Base-by-base conservation (phyloP, 2,888 invertebrate genomes). In the Thalpophila matura region DNA sequence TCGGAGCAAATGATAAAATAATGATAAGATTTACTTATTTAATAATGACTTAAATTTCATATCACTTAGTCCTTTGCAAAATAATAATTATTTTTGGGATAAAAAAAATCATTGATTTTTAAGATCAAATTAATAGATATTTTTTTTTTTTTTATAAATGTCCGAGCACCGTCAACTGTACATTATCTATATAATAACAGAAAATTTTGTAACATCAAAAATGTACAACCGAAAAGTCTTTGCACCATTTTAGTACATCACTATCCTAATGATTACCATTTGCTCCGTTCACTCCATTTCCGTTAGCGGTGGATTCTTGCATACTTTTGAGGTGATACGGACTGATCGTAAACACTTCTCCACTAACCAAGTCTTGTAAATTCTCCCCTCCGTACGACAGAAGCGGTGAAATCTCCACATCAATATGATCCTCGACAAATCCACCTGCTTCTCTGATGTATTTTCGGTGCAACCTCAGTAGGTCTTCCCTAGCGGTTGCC, bases 361-460 rank as follows among this genome's bases (percentile, higher is more conserved):
- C 96, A 40, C 94, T 91, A 0, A 97, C 97, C 33, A 96, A 86
- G 3, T 95, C 91, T 53, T 96, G 95, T 59, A 99, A 94, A 84
- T 97, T 97, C 94, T 99, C 99, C 2, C 99, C 99, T 40, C 97
- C 97, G 77, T 99, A 99, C 0, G 98, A 98, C 2, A 99, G 91
- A 3, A 99, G 91, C 0, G 99, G 99, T 9, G 99, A 99, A 62
- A 99, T 97, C 94, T 99, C 99, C 76, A 98, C 97, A 65, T 97
- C 96, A n/a, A 96, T 91, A 29, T 96, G 92, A 29, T 96, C 95
- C 16, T 94, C 95, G 12, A 98, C 96, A 35, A 94, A 93, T 0
- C 98, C 99, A 1, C 99, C 99, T 1, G 98, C 98, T 60, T 96
- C 95, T 77, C 97, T 94, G 4, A 99, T 96, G 87, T 97, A 98